Conservation (phyloP, 2,797 vertebrate genomes). For the Rhynchonycteris naso region DNA sequence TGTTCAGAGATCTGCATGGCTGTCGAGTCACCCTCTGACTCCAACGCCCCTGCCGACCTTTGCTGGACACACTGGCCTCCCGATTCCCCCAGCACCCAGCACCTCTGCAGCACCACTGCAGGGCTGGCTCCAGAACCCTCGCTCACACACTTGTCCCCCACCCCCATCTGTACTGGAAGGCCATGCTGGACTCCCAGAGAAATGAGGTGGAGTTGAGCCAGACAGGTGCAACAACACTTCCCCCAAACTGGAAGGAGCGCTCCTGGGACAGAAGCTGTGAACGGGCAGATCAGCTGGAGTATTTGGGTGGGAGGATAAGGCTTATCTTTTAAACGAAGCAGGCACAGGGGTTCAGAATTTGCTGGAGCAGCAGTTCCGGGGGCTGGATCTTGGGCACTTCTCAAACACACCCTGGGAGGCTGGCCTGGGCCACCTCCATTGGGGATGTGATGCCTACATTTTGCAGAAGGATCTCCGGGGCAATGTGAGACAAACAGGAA, state of each 20-base stretch:
- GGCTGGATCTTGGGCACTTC: not conserved
- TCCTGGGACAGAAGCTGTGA: not conserved
- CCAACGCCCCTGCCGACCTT: no score
- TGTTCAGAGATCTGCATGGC: not conserved
- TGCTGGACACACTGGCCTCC: not conserved
- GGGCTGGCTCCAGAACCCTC: no score
- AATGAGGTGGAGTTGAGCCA: not conserved
- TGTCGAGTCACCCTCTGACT: not conserved
- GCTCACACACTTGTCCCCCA: not conserved
- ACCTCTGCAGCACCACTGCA: not conserved
- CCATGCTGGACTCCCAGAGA: no score
- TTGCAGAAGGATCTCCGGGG: not conserved
- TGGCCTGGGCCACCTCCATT: not conserved
- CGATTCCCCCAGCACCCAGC: not conserved
- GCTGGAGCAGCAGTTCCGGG: fast-evolving
- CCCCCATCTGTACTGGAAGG: not conserved
- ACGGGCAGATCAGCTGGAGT: not conserved
- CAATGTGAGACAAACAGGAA: not conserved
- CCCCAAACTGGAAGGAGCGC: not conserved
- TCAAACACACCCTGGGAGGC: not conserved
- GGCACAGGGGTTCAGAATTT: not conserved
- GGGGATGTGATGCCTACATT: fast-evolving
- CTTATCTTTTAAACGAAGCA: not conserved
- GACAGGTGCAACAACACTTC: not conserved
- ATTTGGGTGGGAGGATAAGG: not conserved